These are phyloP conservation scores for Encarsia formosa DNA, from an alignment of 2,888 invertebrate genomes.

Conservation along the genomic window DNA sequence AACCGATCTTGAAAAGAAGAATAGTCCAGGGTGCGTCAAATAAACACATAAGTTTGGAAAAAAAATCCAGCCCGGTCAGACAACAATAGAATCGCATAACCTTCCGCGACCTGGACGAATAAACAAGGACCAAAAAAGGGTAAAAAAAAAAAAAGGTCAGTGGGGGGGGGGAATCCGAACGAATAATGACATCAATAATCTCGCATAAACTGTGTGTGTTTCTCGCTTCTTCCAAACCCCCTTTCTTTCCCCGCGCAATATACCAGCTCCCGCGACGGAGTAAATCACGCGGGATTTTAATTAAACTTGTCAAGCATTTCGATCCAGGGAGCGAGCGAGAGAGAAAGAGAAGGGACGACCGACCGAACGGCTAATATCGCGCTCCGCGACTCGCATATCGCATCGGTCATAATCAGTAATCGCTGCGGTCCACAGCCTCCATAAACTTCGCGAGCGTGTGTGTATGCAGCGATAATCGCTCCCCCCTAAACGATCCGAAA, in stretches of 20 bases:
- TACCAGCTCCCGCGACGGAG: constrained; percentile 28
- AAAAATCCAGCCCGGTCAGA: too few species aligned
- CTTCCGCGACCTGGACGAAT: too few species aligned
- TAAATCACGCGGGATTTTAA: constrained; percentile 47
- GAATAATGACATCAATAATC: too few species aligned
- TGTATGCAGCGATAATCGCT: constrained; percentile 22
- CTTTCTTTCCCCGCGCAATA: constrained; percentile 2
- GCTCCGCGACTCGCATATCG: constrained; percentile 42
- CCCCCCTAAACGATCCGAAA: constrained; percentile 21
- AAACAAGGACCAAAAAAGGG: too few species aligned
- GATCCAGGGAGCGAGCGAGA: constrained; percentile 30
- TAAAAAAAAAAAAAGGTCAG: too few species aligned
- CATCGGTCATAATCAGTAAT: constrained; percentile 45
- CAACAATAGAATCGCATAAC: too few species aligned
- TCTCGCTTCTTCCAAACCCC: too few species aligned
- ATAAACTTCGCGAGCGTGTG: constrained; percentile 30
- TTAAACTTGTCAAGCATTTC: constrained; percentile 47
- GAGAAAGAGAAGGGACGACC: constrained; percentile 1
- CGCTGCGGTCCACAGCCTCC: constrained; percentile 29
- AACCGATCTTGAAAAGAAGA: too few species aligned
- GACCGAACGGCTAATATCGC: constrained; percentile 34
- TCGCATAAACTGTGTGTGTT: too few species aligned
- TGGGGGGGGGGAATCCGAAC: too few species aligned
- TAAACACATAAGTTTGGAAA: too few species aligned
- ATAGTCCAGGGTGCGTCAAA: too few species aligned